A percentile compares a stretch with the other conserved stretches of the same genome.
Evolutionary conservation across 2,797 vertebrate genomes (phyloP).

Genomic region (Gymnothorax javanicus): DNA sequence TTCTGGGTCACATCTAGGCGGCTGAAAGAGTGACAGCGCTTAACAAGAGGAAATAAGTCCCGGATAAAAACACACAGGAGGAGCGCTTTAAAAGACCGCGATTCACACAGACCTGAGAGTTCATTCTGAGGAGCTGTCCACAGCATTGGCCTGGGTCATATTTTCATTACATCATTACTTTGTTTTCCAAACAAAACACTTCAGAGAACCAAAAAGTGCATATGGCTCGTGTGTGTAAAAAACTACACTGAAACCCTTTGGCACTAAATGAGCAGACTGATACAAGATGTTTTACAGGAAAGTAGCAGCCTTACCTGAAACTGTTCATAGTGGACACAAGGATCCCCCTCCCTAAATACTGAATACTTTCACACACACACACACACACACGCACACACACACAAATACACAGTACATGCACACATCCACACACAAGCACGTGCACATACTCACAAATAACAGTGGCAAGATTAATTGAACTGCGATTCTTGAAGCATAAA

Average conservation of each 20-base stretch:
- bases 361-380: not conserved
- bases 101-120: conserved; percentile 48
- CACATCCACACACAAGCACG: not conserved
- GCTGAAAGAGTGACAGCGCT: conserved; percentile 70
- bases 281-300: conserved; percentile 6
- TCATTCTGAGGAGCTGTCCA: not conserved
- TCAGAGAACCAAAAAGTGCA: not conserved
- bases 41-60: conserved; percentile 66
- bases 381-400: conserved; percentile 50
- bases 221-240: not conserved
- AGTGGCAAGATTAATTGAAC: not conserved
- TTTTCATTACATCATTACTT: conserved; percentile 27
- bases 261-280: conserved; percentile 54
- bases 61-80: conserved; percentile 67
- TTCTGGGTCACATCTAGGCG: conserved; percentile 77
- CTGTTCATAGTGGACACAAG: not conserved
- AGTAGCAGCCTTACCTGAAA: too few species aligned
- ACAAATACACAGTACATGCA: conserved; percentile 23
- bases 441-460: not conserved
- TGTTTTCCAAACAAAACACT: conserved; percentile 10
- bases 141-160: not conserved
- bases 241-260: not conserved
- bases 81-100: conserved; percentile 62
- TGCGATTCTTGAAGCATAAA: too few species aligned
- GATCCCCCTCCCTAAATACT: not conserved